Conservation (phyloP, 2,113 vertebrate species). For the Gadus chalcogrammus region DNA sequence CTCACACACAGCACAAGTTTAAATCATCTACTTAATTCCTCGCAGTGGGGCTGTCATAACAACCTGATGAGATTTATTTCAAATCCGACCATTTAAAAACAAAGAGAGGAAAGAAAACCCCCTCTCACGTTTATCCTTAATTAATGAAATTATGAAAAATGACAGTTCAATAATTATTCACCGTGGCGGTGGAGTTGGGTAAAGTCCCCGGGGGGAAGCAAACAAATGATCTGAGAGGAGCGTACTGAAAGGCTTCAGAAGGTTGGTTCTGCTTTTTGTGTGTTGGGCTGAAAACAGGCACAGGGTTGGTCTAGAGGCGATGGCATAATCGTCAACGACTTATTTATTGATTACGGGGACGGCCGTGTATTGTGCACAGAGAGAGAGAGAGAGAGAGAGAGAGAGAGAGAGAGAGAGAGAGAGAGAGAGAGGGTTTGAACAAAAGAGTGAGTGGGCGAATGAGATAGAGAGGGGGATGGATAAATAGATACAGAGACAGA, state of each 20-base stretch:
- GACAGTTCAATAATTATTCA: not conserved
- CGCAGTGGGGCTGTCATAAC: not conserved
- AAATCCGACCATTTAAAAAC: not conserved
- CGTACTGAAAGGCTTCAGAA: too few species aligned
- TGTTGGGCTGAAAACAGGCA: slow-evolving; percentile 3
- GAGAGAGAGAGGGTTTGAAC: too few species aligned
- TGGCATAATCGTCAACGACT: not conserved
- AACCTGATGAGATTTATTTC: not conserved
- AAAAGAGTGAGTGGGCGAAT: not conserved
- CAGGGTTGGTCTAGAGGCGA: not conserved
- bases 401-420: not conserved
- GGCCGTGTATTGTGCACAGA: too few species aligned
- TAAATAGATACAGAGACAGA: too few species aligned
- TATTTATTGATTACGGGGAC: slow-evolving; percentile 1
- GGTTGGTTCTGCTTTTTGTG: not conserved
- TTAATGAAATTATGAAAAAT: not conserved
- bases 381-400: too few species aligned
- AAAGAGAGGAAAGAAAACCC: not conserved
- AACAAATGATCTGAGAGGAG: too few species aligned
- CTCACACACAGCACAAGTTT: too few species aligned
- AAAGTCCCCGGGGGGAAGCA: too few species aligned
- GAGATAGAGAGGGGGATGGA: not conserved
- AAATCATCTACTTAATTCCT: not conserved
- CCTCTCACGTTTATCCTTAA: not conserved
- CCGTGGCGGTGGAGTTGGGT: too few species aligned